Base-by-base conservation (phyloP, 2,113 vertebrate genomes). In the Calonectris borealis region DNA sequence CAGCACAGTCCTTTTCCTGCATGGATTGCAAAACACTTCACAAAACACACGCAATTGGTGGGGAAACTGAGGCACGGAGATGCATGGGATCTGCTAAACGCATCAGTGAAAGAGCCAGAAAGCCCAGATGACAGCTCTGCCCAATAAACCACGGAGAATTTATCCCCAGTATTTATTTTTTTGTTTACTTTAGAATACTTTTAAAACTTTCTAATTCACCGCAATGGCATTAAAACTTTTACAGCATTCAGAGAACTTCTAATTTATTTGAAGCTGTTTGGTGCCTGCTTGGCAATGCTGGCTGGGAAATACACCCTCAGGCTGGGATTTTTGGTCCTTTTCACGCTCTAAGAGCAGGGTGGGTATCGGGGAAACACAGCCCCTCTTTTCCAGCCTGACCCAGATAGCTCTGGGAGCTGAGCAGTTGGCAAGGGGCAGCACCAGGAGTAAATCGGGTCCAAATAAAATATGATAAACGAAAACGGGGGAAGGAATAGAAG, bases 21-120 rank as follows among this genome's bases (percentile, higher is more conserved):
- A 4, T 0, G 29, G 57, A 52, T 3, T 32, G 42, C 66, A 38
- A 25, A 64, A n/a, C 64, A 31, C 32, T 62, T 55, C 70, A 38
- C 46, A 31, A 40, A 80, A 65, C 19, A 54, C 51, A 57, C 0
- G 4, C 48, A 49, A 40, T 7, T 57, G 44, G 49, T 88, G 58
- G 58, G 83, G 85, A 95, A 96, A 97, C 90, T 66, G 95, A 97
- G 96, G 92, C 93, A 95, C 4, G 0, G 73, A 75, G 16, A 31
- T 10, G 22, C 34, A 25, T 0, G 1, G 40, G 55, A 80, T 51
- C 79, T 81, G 75, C 85, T 77, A 62, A 92, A 92, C 1, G 1
- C 29, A 83, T 19, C 68, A 31, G 14, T 1, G 42, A 48, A 52
- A 73, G 19, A 88, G 29, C 20, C 88, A 88, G 46, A 90, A 83